Conservation (phyloP, 2,888 invertebrate species). For the Nebria salina region DNA sequence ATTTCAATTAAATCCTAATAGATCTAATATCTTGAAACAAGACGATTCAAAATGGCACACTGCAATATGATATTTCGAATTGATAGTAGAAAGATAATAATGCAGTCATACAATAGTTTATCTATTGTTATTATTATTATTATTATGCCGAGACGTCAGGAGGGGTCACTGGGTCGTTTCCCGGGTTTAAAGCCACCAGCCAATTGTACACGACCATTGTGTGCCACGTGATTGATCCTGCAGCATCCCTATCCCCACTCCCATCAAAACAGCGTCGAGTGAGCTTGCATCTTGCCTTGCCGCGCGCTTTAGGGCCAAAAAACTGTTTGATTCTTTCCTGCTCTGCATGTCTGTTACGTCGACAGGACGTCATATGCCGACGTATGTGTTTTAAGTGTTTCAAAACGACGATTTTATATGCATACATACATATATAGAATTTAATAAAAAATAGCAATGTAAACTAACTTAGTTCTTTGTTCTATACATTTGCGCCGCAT, state of each 20-base stretch:
- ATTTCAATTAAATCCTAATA: background rate
- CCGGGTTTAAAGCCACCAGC: conserved; percentile 58
- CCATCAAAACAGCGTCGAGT: conserved; percentile 8
- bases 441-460: no score
- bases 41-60: background rate
- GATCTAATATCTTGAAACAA: background rate
- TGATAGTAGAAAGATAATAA: background rate
- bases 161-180: conserved; percentile 64
- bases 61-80: no score
- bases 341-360: background rate
- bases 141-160: conserved; percentile 59
- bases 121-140: background rate
- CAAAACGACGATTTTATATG: no score
- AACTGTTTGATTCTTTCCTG: conserved; percentile 1
- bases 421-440: no score
- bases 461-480: no score
- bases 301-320: background rate
- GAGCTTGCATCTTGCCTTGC: background rate
- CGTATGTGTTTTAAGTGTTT: background rate
- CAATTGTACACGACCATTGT: conserved; percentile 54
- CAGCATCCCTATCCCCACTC: conserved; percentile 57
- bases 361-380: background rate
- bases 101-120: no score
- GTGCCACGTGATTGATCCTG: conserved; percentile 59
- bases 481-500: no score